Percentiles rank a stretch among this genome's conserved stretches.
Evolutionary conservation across 2,113 vertebrate species (phyloP).

Genomic region (Buteo buteo): DNA sequence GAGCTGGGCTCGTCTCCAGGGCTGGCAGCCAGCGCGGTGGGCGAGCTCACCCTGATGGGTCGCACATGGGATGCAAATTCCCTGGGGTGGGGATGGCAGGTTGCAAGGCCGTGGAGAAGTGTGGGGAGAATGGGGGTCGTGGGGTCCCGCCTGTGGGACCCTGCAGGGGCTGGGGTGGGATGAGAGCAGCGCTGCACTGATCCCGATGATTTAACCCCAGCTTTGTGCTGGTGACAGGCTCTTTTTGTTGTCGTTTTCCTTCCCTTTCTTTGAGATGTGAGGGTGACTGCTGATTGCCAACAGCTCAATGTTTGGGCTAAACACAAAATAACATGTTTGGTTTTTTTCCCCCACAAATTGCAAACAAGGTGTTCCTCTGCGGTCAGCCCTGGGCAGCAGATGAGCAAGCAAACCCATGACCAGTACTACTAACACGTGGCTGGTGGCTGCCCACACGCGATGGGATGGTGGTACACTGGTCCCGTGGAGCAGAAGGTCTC

Average conservation of each 20-base stretch:
- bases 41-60: background rate
- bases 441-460: background rate
- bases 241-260: background rate
- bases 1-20: accelerated
- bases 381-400: background rate
- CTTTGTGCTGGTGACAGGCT: background rate
- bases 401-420: background rate
- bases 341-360: background rate
- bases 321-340: background rate
- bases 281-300: background rate
- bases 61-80: accelerated
- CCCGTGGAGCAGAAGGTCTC: background rate
- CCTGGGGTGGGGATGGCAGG: background rate
- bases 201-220: background rate
- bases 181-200: background rate
- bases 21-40: background rate
- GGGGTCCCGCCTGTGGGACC: background rate
- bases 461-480: background rate
- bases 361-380: background rate
- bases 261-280: background rate
- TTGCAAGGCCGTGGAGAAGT: background rate
- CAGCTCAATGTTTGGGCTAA: background rate
- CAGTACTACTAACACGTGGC: background rate
- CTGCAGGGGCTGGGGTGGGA: background rate
- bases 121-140: accelerated